Evolutionary conservation across 2,797 vertebrate genomes (phyloP).

Genomic region (Chanos chanos): DNA sequence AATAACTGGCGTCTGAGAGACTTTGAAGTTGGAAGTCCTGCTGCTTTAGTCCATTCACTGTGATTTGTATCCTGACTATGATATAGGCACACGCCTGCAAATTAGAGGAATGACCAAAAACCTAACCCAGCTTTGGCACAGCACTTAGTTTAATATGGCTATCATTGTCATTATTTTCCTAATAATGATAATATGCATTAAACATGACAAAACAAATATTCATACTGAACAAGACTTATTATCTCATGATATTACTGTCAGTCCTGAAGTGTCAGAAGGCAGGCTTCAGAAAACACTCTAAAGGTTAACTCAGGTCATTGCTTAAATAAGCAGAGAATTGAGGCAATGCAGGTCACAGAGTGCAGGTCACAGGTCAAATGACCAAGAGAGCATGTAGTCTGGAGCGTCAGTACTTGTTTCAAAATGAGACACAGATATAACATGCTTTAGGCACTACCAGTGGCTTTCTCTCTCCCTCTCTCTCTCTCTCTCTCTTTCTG

Average conservation of each 20-base stretch:
- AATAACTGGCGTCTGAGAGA: conserved; percentile 60
- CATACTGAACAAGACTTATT: too few relatives aligned
- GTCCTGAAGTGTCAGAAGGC: too few relatives aligned
- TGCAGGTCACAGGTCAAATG: conserved; percentile 60
- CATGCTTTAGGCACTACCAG: background rate
- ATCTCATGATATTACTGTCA: too few relatives aligned
- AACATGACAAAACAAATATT: too few relatives aligned
- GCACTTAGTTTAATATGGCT: too few relatives aligned
- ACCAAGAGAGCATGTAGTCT: conserved; percentile 27
- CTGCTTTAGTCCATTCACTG: conserved; percentile 56
- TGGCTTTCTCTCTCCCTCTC: too few relatives aligned
- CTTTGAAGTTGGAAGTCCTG: conserved; percentile 61
- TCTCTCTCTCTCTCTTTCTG: background rate
- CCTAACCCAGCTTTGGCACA: too few relatives aligned
- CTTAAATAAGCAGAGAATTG: conserved; percentile 59
- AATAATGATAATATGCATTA: too few relatives aligned
- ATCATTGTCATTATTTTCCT: too few relatives aligned
- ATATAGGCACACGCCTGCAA: too few relatives aligned
- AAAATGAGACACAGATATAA: conserved; percentile 35
- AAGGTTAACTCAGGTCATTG: conserved; percentile 39
- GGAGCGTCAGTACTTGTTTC: conserved; percentile 17
- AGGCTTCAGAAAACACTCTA: conserved; percentile 12
- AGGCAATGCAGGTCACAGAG: conserved; percentile 54
- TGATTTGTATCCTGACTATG: too few relatives aligned
- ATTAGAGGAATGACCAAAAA: too few relatives aligned